Base-by-base conservation (phyloP, 2,797 vertebrate species). In the Sebastes itinus region DNA sequence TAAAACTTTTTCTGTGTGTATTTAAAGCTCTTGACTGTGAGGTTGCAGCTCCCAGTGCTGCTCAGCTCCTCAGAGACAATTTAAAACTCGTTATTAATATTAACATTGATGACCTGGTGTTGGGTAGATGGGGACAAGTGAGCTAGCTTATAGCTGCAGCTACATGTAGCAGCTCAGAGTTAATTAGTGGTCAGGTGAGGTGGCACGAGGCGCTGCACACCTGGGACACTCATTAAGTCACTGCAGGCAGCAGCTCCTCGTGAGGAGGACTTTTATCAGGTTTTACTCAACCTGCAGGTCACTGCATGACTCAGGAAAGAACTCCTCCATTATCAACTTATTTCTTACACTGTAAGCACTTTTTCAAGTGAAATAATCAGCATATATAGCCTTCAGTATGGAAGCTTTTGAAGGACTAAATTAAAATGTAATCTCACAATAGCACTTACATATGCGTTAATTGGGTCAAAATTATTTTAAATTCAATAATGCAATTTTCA, bases 101-200 rank as follows among this genome's bases (percentile, higher is more conserved):
- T 95, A 94, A 93, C 89, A 90, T 77, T 62, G 4, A 25, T 69
- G 89, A 92, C 92, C 92, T 62, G 32, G 69, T 55, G 78, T 88
- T 86, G 83, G 38, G 80, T 23, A 73, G 65, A 49, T 1, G 72
- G 78, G 71, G 78, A 65, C 77, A 62, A 22, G 79, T 70, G 81
- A 67, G 88, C 87, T 78, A 73, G 74, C 72, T 92, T 90, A 14
- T 38, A 87, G 91, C 89, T 10, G 83, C 85, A 42, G 87, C 82
- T 91, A 38, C 35, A 38, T 38, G 35, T 38, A 90, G 88, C 89
- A n/a, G 68, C 7, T 20, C 20, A 1, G 55, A 76, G 84, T 85
- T 92, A 93, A 95, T 94, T 94, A 93, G 70, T 54, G 59, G 56
- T 8, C 88, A 88, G 92, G 83, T 93, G 90, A 81, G 89, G 88